Conservation (phyloP, 2,797 vertebrate genomes). For the Cossypha polioptera region DNA sequence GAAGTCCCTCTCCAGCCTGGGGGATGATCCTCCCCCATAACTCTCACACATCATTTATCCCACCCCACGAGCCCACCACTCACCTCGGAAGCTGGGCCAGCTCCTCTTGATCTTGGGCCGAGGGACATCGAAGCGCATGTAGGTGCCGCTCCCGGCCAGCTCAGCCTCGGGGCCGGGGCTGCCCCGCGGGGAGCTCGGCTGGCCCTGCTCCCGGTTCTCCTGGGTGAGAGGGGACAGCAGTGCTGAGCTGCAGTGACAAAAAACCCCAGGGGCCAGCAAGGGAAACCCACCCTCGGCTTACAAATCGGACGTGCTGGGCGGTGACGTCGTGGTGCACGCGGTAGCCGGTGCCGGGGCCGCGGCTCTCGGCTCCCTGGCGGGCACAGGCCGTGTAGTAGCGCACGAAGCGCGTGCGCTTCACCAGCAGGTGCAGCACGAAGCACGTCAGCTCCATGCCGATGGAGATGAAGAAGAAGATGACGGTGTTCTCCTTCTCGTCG, state of each 20-base stretch:
- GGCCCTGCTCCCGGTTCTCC: slow-evolving; percentile 81
- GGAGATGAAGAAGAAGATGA: slow-evolving; percentile 96
- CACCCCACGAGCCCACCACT: not conserved
- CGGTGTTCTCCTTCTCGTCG: slow-evolving; percentile 89
- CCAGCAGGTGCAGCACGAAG: slow-evolving; percentile 91
- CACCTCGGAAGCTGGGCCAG: slow-evolving; percentile 92
- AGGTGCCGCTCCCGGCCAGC: slow-evolving; percentile 77
- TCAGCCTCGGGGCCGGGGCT: slow-evolving; percentile 77
- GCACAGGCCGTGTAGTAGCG: slow-evolving; percentile 83
- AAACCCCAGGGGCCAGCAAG: fast-evolving
- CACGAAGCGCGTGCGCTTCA: slow-evolving; percentile 89
- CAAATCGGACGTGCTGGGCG: slow-evolving; percentile 88
- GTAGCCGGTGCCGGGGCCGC: slow-evolving; percentile 77
- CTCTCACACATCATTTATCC: fast-evolving
- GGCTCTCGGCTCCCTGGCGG: slow-evolving; percentile 48
- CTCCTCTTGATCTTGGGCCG: slow-evolving; percentile 82
- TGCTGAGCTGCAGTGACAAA: fast-evolving
- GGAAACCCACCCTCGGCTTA: slow-evolving; percentile 74
- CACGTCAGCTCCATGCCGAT: slow-evolving; percentile 92
- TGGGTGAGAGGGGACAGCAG: not conserved
- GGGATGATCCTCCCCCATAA: not conserved
- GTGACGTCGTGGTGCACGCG: slow-evolving; percentile 90
- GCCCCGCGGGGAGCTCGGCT: slow-evolving; percentile 70
- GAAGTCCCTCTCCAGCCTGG: not conserved
- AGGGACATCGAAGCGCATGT: slow-evolving; percentile 90